A percentile compares a stretch with the other conserved stretches of the same genome.
Evolutionary conservation across 1,140 invertebrate genomes (phyloP).

Genomic region (Dryas iulia): DNA sequence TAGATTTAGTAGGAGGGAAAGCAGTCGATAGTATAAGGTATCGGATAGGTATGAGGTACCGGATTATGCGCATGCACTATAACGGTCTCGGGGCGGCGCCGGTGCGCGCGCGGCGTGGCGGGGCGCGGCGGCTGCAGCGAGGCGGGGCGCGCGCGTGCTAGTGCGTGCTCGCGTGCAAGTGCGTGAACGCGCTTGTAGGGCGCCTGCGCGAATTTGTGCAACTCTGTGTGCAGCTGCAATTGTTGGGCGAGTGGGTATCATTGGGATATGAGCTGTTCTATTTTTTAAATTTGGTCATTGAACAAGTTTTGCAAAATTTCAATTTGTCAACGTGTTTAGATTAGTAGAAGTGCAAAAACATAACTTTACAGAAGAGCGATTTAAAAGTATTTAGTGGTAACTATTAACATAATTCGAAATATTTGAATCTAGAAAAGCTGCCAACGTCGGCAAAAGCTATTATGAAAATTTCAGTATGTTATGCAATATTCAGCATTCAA

Average conservation of each 20-base stretch:
- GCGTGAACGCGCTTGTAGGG: slow-evolving; percentile 24
- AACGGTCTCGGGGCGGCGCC: slow-evolving; percentile 51
- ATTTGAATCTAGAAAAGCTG: no score
- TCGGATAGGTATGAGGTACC: not conserved
- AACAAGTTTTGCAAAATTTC: not conserved
- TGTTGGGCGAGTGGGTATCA: slow-evolving; percentile 8
- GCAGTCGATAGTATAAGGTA: not conserved
- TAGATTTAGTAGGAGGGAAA: not conserved
- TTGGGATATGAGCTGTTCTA: no score
- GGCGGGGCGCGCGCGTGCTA: slow-evolving; percentile 37
- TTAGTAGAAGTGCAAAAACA: no score
- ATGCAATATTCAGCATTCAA: no score
- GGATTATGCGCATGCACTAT: slow-evolving; percentile 53
- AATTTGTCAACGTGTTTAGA: no score
- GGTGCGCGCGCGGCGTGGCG: slow-evolving; percentile 16
- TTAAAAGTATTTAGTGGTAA: no score
- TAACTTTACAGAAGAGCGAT: no score
- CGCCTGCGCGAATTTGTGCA: slow-evolving; percentile 49
- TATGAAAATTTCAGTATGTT: no score
- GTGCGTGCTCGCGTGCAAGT: no score
- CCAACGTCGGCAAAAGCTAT: no score
- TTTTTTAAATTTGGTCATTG: not conserved
- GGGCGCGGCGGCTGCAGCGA: slow-evolving; percentile 53
- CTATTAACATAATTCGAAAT: no score
- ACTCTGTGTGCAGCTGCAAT: slow-evolving; percentile 61